Evolutionary conservation across 1,140 invertebrate species (phyloP).

Genomic region (Drosophila burlai): DNA sequence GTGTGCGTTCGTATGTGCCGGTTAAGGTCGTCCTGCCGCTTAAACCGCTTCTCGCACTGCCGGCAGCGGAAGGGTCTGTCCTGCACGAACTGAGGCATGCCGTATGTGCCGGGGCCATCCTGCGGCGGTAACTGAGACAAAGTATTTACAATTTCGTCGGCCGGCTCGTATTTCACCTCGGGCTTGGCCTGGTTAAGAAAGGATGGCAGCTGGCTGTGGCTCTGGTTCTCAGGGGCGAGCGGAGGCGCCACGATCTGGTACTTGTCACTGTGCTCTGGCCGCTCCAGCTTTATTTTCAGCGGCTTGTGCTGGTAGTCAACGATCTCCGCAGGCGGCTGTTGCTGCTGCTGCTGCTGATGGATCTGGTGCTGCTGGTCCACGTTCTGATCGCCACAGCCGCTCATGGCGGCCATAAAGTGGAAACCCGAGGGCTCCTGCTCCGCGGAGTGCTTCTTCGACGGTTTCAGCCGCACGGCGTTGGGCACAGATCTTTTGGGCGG

Average conservation of each 20-base stretch:
- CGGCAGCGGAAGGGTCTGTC: conserved; percentile 92
- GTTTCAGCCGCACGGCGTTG: conserved; percentile 43
- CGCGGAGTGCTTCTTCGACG: conserved; percentile 52
- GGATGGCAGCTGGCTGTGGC: conserved; percentile 49
- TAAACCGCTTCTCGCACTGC: conserved; percentile 92
- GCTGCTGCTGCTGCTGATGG: conserved; percentile 41
- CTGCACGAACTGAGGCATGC: conserved; percentile 68
- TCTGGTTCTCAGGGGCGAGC: conserved; percentile 22
- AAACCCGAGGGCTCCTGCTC: conserved; percentile 62
- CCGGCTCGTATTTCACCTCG: conserved; percentile 73
- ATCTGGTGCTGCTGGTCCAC: conserved; percentile 31
- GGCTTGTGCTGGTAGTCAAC: conserved; percentile 51
- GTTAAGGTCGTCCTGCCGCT: conserved; percentile 93
- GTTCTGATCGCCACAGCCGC: conserved; percentile 41
- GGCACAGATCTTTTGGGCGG: conserved; percentile 59
- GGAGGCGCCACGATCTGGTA: conserved; percentile 66
- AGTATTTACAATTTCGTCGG: conserved; percentile 72
- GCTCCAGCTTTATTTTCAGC: conserved; percentile 75
- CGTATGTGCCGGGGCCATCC: conserved; percentile 64
- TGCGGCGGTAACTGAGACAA: conserved; percentile 67
- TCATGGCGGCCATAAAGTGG: conserved; percentile 75
- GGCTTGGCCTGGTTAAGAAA: conserved; percentile 60
- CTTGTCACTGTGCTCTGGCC: conserved; percentile 78
- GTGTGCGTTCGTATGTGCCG: conserved; percentile 94
- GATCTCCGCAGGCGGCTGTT: conserved; percentile 33